These are phyloP conservation scores for Drosophila atripex DNA, from an alignment of 2,888 invertebrate species.

Conservation along the genomic window DNA sequence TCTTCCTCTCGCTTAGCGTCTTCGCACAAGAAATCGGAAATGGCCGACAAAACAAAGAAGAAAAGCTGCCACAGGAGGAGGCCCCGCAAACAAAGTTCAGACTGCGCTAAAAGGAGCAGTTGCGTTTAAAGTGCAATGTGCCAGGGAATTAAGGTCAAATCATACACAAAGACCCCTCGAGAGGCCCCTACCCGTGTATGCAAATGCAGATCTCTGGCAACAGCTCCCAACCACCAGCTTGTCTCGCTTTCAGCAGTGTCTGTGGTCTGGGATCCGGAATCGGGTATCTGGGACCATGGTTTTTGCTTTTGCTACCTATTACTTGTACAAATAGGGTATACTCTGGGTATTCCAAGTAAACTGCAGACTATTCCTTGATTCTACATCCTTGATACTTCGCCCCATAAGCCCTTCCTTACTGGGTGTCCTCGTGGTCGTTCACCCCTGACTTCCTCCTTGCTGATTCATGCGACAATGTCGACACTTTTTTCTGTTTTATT, in stretches of 20 bases:
- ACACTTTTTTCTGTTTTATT: constrained; percentile 37
- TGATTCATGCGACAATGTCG: constrained; percentile 48
- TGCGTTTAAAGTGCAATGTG: constrained; percentile 69
- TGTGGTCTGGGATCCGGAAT: constrained; percentile 24
- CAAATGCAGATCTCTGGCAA: constrained; percentile 6
- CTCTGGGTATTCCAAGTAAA: not conserved
- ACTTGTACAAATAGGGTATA: not conserved
- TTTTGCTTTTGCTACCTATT: not conserved
- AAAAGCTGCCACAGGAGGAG: not conserved
- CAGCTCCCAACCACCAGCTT: constrained; percentile 19
- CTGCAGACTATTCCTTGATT: not conserved
- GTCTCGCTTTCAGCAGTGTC: constrained; percentile 17
- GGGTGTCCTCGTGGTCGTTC: constrained; percentile 37
- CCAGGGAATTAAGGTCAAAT: constrained; percentile 77
- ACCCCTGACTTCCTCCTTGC: constrained; percentile 37
- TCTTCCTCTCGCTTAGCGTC: constrained; percentile 34
- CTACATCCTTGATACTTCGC: constrained; percentile 10
- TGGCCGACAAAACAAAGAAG: constrained; percentile 37
- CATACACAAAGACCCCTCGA: constrained; percentile 54
- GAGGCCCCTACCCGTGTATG: not conserved
- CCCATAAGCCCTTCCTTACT: constrained; percentile 14
- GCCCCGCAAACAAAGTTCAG: constrained; percentile 37
- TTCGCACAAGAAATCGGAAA: constrained; percentile 61
- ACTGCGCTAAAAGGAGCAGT: constrained; percentile 44
- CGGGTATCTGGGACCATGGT: not conserved